phyloP scores from a whole-genome alignment of 2,797 vertebrate genomes.

The Platalea minor region DNA sequence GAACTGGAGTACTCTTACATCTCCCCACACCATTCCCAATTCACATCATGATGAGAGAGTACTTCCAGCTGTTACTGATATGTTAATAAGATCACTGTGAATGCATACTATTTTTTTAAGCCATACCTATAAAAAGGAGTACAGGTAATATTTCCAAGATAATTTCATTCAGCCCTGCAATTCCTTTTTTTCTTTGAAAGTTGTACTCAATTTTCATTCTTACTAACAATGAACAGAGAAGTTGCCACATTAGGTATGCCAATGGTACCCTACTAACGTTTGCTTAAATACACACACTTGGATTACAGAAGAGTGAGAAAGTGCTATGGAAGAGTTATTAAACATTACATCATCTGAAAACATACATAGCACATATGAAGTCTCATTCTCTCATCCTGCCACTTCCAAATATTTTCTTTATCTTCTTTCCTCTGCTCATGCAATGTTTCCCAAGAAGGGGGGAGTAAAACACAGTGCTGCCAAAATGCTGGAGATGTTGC shows the following conservation, averaged over 20 bases:
- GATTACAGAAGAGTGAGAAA: not conserved
- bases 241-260: not conserved
- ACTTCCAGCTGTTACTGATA: slow-evolving; percentile 27
- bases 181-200: not conserved
- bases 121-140: not conserved
- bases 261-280: not conserved
- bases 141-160: not conserved
- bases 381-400: not conserved
- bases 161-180: not conserved
- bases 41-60: not conserved
- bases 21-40: not conserved
- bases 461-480: not conserved
- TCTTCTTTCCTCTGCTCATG: not conserved
- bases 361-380: not conserved
- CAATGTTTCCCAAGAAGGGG: not conserved
- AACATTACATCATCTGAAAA: not conserved
- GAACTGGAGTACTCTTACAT: not conserved
- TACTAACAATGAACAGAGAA: not conserved
- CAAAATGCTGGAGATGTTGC: not conserved
- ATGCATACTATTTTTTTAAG: not conserved
- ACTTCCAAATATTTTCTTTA: not conserved
- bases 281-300: not conserved
- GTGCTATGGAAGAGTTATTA: not conserved
- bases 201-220: not conserved
- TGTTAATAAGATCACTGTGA: not conserved